These are phyloP conservation scores for Sebastes fasciatus DNA, from an alignment of 2,113 vertebrate species.

Conservation along the genomic window DNA sequence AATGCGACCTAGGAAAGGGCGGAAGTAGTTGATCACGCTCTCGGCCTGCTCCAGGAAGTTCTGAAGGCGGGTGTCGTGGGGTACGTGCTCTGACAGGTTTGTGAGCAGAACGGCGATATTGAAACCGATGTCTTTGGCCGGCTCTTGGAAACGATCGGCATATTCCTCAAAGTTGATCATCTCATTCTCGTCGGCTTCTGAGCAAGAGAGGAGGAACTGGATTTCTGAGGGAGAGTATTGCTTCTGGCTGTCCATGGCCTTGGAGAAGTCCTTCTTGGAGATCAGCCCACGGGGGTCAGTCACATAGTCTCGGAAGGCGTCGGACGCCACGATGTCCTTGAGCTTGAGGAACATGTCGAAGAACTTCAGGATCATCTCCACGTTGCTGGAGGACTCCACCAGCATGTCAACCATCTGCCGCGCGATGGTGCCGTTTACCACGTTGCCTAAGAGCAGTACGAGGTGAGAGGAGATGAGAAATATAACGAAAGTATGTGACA, in stretches of 20 bases:
- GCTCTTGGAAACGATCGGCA: slow-evolving; percentile 94
- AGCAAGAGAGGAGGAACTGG: slow-evolving; percentile 98
- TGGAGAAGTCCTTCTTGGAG: slow-evolving; percentile 99
- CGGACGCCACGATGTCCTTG: slow-evolving; percentile 95
- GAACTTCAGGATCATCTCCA: slow-evolving; percentile 99
- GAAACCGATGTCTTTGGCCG: slow-evolving; percentile 96
- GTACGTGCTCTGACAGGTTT: slow-evolving; percentile 95
- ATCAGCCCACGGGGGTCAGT: slow-evolving; percentile 94
- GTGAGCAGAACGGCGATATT: slow-evolving; percentile 96
- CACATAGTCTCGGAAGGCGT: slow-evolving; percentile 94
- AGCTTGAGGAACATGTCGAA: slow-evolving; percentile 99
- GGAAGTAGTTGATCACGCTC: slow-evolving; percentile 95
- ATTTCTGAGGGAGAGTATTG: slow-evolving; percentile 92
- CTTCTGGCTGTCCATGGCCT: slow-evolving; percentile 98
- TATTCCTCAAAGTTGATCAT: slow-evolving; percentile 97
- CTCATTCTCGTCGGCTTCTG: slow-evolving; percentile 96
- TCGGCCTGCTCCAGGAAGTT: slow-evolving; percentile 93
- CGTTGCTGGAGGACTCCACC: slow-evolving; percentile 97
- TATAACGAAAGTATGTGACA: background rate
- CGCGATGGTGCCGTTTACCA: slow-evolving; percentile 96
- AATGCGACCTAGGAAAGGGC: slow-evolving; percentile 93
- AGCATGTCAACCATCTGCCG: slow-evolving; percentile 99
- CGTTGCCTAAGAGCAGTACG: slow-evolving; percentile 85
- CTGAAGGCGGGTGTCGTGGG: slow-evolving; percentile 91
- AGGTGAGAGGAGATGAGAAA: background rate